A percentile compares a stretch with the other conserved stretches of the same genome.
Evolutionary conservation across 1,140 invertebrate species (phyloP).

Genomic region (Solenopsis invicta): DNA sequence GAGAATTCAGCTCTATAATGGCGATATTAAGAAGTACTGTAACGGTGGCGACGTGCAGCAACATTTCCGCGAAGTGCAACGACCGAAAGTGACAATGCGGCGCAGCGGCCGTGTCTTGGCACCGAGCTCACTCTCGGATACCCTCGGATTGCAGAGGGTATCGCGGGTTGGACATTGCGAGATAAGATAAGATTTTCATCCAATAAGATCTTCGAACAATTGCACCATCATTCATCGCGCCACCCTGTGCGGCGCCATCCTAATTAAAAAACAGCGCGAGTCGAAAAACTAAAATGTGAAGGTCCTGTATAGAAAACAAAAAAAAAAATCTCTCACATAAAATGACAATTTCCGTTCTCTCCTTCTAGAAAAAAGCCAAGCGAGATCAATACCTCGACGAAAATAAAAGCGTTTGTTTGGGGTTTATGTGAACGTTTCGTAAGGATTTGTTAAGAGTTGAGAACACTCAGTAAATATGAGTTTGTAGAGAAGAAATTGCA

Average conservation of each 20-base stretch:
- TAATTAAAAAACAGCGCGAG: neutral
- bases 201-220: constrained; percentile 61
- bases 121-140: neutral
- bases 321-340: neutral
- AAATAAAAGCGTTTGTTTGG: too few species aligned
- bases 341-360: neutral
- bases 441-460: too few species aligned
- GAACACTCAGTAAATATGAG: too few species aligned
- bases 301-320: neutral
- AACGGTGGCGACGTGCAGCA: constrained; percentile 57
- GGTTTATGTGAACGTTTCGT: too few species aligned
- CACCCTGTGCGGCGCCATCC: neutral
- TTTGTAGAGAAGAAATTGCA: too few species aligned
- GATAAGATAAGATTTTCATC: constrained; percentile 57
- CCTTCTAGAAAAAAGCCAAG: neutral
- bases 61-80: constrained; percentile 56
- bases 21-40: constrained; percentile 58
- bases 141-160: constrained; percentile 8
- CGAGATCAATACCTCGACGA: neutral
- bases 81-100: constrained; percentile 29
- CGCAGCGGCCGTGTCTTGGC: neutral
- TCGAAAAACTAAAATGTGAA: neutral
- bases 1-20: constrained; percentile 55
- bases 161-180: neutral
- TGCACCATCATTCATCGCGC: neutral